Percentiles rank a stretch among this genome's conserved stretches.
These are phyloP conservation scores for Plestiodon gilberti DNA, from an alignment of 2,113 vertebrate species.

Conservation along the genomic window DNA sequence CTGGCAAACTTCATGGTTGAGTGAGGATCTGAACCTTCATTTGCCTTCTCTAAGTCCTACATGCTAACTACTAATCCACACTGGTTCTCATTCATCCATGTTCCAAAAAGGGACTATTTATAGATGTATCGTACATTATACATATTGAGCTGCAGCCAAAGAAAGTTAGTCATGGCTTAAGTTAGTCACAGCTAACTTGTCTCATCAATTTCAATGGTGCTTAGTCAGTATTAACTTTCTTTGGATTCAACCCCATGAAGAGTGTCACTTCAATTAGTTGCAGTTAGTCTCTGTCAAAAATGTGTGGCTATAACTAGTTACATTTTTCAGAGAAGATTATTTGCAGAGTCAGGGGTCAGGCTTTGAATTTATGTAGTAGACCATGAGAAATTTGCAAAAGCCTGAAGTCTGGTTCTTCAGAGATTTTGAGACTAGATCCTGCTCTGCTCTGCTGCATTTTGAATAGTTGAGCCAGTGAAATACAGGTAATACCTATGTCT, in stretches of 20 bases:
- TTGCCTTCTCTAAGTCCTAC: too few species aligned
- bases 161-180: too few species aligned
- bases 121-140: background rate
- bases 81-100: too few species aligned
- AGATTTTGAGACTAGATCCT: background rate
- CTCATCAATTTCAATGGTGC: too few species aligned
- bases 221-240: too few species aligned
- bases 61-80: too few species aligned
- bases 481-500: background rate
- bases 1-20: background rate
- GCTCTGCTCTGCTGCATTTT: too few species aligned
- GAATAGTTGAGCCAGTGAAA: background rate
- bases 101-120: background rate
- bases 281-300: background rate
- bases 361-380: background rate
- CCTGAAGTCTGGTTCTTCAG: background rate
- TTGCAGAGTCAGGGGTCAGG: background rate
- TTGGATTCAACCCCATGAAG: too few species aligned
- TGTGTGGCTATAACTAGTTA: background rate
- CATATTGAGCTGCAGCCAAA: too few species aligned
- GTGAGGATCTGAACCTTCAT: too few species aligned
- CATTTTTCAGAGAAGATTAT: background rate
- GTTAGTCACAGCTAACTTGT: too few species aligned
- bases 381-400: background rate
- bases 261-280: background rate